Evolutionary conservation across 2,797 vertebrate genomes (phyloP).

Genomic region (Gallirallus australis): DNA sequence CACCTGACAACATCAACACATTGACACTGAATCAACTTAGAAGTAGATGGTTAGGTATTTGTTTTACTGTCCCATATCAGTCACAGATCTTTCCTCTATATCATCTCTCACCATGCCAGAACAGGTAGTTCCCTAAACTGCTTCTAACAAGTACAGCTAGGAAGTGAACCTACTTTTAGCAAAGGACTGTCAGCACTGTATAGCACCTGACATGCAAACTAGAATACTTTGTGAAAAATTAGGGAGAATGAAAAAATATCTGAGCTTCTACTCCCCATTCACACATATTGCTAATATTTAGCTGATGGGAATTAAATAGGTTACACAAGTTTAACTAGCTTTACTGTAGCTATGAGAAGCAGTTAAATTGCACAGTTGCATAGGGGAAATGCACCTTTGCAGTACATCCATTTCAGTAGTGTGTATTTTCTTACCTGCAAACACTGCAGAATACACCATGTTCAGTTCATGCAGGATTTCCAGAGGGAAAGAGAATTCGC

Average conservation of each 20-base stretch:
- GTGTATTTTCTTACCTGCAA: slow-evolving; percentile 71
- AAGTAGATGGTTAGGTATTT: not conserved
- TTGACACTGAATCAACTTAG: not conserved
- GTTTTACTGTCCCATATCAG: rapidly evolving
- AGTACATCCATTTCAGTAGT: not conserved
- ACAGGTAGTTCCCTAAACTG: not conserved
- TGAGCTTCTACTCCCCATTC: not conserved
- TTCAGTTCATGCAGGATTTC: slow-evolving; percentile 24
- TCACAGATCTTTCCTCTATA: not conserved
- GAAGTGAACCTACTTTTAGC: not conserved
- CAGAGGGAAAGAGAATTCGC: not conserved
- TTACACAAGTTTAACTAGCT: not conserved
- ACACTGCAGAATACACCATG: not conserved
- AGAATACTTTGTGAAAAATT: not conserved
- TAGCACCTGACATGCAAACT: not conserved
- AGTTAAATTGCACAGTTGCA: not conserved
- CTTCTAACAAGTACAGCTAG: not conserved
- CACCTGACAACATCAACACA: not conserved
- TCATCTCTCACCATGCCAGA: not conserved
- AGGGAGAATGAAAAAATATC: not conserved
- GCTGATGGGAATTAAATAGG: not conserved
- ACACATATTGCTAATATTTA: not conserved
- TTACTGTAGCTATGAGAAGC: not conserved
- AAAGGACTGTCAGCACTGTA: not conserved
- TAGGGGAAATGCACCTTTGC: not conserved